These are phyloP conservation scores for Chlamydotis undulata DNA, from an alignment of 2,113 vertebrate genomes.

Conservation along the genomic window DNA sequence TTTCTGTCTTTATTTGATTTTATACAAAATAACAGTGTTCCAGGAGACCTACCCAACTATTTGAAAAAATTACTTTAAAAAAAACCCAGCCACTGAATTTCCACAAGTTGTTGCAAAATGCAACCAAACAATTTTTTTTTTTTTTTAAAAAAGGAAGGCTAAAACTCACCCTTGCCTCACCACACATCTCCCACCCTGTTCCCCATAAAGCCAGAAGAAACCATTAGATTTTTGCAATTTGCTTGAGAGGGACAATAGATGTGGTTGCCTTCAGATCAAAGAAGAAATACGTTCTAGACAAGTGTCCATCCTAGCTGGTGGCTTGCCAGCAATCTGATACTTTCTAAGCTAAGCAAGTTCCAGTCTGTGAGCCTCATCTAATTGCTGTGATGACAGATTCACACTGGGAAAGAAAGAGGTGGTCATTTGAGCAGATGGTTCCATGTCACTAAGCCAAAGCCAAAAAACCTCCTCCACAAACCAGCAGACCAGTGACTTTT, in stretches of 20 bases:
- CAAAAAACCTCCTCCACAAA: neutral
- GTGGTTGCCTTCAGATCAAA: neutral
- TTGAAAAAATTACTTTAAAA: neutral
- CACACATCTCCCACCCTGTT: neutral
- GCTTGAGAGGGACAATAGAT: neutral
- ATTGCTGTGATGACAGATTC: neutral
- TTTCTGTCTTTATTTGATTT: neutral
- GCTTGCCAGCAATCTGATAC: neutral
- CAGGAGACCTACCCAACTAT: neutral
- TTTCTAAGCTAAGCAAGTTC: neutral
- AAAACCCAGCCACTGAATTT: neutral
- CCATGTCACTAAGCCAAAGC: neutral
- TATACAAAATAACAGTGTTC: neutral
- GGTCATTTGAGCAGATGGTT: neutral
- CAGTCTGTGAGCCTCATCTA: neutral
- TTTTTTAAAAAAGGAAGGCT: neutral
- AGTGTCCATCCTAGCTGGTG: neutral
- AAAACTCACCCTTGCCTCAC: neutral
- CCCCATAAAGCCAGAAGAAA: neutral
- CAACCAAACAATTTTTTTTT: neutral
- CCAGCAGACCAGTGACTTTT: neutral
- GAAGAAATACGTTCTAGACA: fast-evolving
- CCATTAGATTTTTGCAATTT: neutral
- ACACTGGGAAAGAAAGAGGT: neutral
- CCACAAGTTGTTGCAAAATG: neutral